Conservation (phyloP, 2,113 vertebrate genomes). For the Nematolebias whitei region DNA sequence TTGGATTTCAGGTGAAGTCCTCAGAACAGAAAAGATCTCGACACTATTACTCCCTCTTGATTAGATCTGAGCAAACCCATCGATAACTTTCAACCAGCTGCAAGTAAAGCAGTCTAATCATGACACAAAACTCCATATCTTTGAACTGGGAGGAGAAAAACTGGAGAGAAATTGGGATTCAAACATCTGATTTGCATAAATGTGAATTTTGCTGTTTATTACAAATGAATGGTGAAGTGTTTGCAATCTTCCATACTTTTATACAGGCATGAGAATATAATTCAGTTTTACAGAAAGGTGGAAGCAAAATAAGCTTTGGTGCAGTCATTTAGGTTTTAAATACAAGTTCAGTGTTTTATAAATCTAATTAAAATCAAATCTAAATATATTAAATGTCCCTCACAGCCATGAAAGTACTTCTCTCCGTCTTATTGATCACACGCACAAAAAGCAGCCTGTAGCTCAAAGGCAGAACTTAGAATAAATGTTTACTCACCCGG, state of each 20-base stretch:
- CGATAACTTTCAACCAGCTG: not conserved
- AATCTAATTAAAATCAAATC: constrained; percentile 4
- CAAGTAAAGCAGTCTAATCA: constrained; percentile 20
- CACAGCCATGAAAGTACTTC: constrained; percentile 52
- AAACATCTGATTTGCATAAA: not conserved
- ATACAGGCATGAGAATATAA: constrained; percentile 37
- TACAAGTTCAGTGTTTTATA: not conserved
- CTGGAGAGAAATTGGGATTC: fast-evolving
- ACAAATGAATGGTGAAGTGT: not conserved
- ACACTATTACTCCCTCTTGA: constrained; percentile 1
- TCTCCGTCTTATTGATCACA: constrained; percentile 16
- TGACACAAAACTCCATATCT: constrained; percentile 8
- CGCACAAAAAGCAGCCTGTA: constrained; percentile 22
- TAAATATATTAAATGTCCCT: not conserved
- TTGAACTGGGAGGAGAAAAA: not conserved
- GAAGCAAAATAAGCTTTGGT: constrained; percentile 22
- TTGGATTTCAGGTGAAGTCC: constrained; percentile 13
- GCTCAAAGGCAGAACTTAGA: constrained; percentile 11
- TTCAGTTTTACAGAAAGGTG: constrained; percentile 27
- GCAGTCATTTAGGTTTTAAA: not conserved
- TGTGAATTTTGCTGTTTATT: not conserved
- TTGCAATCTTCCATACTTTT: constrained; percentile 26
- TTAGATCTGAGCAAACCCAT: constrained; percentile 19
- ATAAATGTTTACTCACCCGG: constrained; percentile 58
- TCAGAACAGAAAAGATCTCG: constrained; percentile 17